A percentile compares a stretch with the other conserved stretches of the same genome.
phyloP scores from a whole-genome alignment of 2,888 invertebrate genomes.

The Anthophora plumipes region DNA sequence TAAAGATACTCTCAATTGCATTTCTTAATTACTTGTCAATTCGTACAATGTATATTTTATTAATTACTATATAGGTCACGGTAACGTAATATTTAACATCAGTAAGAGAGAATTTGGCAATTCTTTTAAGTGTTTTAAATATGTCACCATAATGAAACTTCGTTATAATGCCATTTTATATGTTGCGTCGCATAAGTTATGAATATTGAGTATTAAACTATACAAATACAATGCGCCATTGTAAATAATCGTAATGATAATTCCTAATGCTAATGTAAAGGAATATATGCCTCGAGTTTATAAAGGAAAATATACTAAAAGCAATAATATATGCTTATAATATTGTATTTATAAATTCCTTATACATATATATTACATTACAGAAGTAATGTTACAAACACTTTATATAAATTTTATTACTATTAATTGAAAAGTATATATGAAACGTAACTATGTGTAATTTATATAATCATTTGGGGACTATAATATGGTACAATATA shows the following conservation, averaged over 20 bases:
- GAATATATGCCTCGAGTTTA: not conserved
- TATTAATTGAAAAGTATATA: slow-evolving; percentile 5
- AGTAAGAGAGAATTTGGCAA: slow-evolving; percentile 4
- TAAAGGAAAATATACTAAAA: not conserved
- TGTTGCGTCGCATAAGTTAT: not conserved
- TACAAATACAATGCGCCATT: not conserved
- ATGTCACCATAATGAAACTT: not conserved
- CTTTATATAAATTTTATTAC: not conserved
- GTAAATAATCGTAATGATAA: not conserved
- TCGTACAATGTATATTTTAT: slow-evolving; percentile 27
- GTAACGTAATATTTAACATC: slow-evolving; percentile 6
- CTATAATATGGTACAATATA: not conserved
- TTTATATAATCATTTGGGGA: not conserved
- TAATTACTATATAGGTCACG: slow-evolving; percentile 29
- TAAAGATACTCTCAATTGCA: slow-evolving; percentile 45
- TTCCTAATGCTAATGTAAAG: not conserved
- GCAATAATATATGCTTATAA: slow-evolving; percentile 26
- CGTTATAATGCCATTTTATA: slow-evolving; percentile 2
- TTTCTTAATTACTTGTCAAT: slow-evolving; percentile 58
- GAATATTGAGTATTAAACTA: not conserved
- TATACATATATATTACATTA: slow-evolving; percentile 4
- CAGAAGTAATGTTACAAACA: not conserved
- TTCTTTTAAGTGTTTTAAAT: slow-evolving; percentile 11
- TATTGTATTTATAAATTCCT: slow-evolving; percentile 26
- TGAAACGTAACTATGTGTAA: not conserved